Conservation (phyloP, 2,113 vertebrate genomes). For the Tyto alba region DNA sequence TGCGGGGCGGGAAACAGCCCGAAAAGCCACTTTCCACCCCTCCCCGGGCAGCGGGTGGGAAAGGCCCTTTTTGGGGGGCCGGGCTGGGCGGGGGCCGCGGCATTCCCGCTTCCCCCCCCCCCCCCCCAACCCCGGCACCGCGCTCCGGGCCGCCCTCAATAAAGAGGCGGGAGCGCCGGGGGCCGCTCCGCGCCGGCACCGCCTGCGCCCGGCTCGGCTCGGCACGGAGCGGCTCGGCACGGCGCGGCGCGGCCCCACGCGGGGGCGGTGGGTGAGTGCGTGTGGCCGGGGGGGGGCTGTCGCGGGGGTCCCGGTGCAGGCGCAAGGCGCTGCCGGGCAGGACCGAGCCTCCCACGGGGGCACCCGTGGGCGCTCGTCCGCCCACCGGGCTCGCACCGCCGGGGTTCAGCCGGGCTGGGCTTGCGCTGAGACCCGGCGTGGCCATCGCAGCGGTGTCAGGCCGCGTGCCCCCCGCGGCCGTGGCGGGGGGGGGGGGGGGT, state of each 20-base stretch:
- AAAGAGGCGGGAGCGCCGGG: slow-evolving; percentile 45
- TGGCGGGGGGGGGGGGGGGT: not conserved
- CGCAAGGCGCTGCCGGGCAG: not conserved
- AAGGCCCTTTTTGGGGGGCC: not conserved
- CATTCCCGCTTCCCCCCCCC: not conserved
- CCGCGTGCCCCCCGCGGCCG: not conserved
- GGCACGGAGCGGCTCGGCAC: not conserved
- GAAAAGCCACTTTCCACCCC: not conserved
- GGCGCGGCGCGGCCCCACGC: not conserved
- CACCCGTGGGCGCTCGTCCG: not conserved
- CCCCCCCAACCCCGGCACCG: not conserved
- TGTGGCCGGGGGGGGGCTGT: not conserved
- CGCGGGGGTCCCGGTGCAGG: not conserved
- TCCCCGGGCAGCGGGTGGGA: not conserved
- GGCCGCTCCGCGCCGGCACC: not conserved
- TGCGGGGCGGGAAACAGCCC: not conserved
- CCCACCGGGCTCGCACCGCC: not conserved
- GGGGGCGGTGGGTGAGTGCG: not conserved
- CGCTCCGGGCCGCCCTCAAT: slow-evolving; percentile 40
- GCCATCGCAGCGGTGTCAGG: not conserved
- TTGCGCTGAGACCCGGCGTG: not conserved
- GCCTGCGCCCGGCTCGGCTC: slow-evolving; percentile 2
- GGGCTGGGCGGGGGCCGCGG: not conserved
- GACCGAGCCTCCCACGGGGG: not conserved
- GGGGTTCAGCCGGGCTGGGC: not conserved